Conservation (phyloP, 2,888 invertebrate species). For the Endotricha flammealis region DNA sequence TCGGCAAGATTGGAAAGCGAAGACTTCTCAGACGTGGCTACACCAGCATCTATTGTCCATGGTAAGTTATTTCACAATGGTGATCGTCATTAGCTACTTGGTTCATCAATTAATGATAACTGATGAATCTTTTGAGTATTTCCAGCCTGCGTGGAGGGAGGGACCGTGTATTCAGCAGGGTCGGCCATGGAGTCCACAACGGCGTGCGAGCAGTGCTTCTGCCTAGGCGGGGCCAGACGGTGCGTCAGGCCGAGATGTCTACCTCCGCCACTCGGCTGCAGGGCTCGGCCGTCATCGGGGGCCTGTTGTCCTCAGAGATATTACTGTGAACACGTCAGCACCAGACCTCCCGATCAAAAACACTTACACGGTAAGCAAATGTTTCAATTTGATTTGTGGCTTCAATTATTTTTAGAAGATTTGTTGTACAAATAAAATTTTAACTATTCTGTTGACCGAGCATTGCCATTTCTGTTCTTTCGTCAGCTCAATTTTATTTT, state of each 20-base stretch:
- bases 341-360: constrained; percentile 28
- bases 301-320: constrained; percentile 90
- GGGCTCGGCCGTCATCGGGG: constrained; percentile 79
- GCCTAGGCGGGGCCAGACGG: constrained; percentile 83
- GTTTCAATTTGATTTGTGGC: neutral
- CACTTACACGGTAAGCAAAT: constrained; percentile 37
- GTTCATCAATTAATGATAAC: constrained; percentile 17
- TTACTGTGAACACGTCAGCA: constrained; percentile 70
- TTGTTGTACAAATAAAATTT: no score
- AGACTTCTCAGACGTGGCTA: constrained; percentile 25
- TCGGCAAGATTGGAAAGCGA: constrained; percentile 37
- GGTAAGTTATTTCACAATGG: constrained; percentile 30
- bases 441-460: no score
- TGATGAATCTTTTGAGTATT: constrained; percentile 39
- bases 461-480: neutral
- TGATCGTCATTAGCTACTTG: neutral
- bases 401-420: no score
- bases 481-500: neutral
- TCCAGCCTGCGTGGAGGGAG: constrained; percentile 84
- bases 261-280: constrained; percentile 84
- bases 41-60: constrained; percentile 34
- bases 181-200: constrained; percentile 89
- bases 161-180: constrained; percentile 85
- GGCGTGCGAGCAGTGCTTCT: constrained; percentile 93
- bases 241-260: constrained; percentile 90